These are phyloP conservation scores for Epinephelus awoara DNA, from an alignment of 2,797 vertebrate genomes.

Conservation along the genomic window DNA sequence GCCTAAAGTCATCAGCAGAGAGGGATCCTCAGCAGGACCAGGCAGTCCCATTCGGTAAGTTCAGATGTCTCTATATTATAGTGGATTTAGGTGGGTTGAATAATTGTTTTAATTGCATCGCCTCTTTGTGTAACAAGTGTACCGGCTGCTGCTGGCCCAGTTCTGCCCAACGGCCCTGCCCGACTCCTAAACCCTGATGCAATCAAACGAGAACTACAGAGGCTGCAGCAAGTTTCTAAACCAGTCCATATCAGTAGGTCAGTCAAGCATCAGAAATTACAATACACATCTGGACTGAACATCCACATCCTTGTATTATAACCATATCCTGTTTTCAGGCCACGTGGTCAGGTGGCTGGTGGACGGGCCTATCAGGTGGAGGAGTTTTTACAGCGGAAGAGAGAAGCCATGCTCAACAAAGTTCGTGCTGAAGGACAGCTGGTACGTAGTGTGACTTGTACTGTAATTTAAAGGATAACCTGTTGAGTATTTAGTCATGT, in stretches of 20 bases:
- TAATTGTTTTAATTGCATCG: background rate
- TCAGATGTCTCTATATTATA: slow-evolving; percentile 12
- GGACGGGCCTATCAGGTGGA: slow-evolving; percentile 93
- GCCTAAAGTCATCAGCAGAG: slow-evolving; percentile 63
- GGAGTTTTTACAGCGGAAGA: slow-evolving; percentile 96
- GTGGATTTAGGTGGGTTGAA: background rate
- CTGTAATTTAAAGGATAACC: background rate
- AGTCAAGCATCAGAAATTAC: slow-evolving; percentile 21
- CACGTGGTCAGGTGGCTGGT: slow-evolving; percentile 84
- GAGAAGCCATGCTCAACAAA: slow-evolving; percentile 97
- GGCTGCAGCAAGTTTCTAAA: slow-evolving; percentile 88
- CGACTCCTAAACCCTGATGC: slow-evolving; percentile 81
- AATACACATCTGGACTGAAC: background rate
- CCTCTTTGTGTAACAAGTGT: slow-evolving; percentile 51
- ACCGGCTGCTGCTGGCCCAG: slow-evolving; percentile 81
- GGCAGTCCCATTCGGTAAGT: slow-evolving; percentile 68
- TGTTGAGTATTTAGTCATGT: background rate
- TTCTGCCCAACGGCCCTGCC: slow-evolving; percentile 82
- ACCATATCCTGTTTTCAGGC: slow-evolving; percentile 80
- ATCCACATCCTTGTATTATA: background rate
- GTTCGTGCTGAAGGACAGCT: slow-evolving; percentile 96
- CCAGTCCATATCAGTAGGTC: slow-evolving; percentile 79
- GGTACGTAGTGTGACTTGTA: slow-evolving; percentile 84
- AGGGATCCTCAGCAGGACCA: slow-evolving; percentile 61
- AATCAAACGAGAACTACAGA: slow-evolving; percentile 90